Percentiles rank a stretch among this genome's conserved stretches.
These are phyloP conservation scores for Sminthopsis crassicaudata DNA, from an alignment of 2,113 vertebrate genomes.

Conservation along the genomic window DNA sequence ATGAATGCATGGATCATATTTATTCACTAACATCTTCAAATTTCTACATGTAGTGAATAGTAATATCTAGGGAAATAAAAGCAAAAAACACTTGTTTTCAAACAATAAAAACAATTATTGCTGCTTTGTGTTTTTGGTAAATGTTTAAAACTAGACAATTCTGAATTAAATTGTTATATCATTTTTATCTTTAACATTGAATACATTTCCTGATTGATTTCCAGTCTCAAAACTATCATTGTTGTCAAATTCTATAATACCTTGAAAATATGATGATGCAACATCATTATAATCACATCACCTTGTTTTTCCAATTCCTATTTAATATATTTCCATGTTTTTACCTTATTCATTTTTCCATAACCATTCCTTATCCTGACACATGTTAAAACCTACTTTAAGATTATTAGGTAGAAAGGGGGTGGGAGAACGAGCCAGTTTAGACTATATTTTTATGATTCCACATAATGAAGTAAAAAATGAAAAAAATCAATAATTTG, in stretches of 20 bases:
- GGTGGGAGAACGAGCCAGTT: not conserved
- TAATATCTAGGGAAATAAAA: not conserved
- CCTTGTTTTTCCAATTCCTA: not conserved
- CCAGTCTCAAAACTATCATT: not conserved
- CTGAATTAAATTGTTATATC: not conserved
- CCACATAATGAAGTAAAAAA: not conserved
- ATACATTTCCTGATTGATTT: not conserved
- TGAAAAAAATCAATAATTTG: not conserved
- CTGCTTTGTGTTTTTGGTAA: not conserved
- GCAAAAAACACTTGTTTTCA: not conserved
- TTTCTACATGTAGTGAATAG: not conserved
- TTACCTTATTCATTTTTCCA: not conserved
- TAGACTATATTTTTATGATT: not conserved
- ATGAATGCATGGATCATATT: not conserved
- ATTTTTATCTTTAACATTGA: not conserved
- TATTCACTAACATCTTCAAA: not conserved
- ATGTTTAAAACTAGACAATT: not conserved
- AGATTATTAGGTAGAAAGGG: not conserved
- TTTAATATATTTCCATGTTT: not conserved
- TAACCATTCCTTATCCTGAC: not conserved
- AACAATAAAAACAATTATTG: not conserved
- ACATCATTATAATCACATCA: not conserved
- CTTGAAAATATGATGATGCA: not conserved
- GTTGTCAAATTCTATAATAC: not conserved
- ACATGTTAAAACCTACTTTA: not conserved